phyloP scores from a whole-genome alignment of 2,113 vertebrate genomes.

The Papio anubis region DNA sequence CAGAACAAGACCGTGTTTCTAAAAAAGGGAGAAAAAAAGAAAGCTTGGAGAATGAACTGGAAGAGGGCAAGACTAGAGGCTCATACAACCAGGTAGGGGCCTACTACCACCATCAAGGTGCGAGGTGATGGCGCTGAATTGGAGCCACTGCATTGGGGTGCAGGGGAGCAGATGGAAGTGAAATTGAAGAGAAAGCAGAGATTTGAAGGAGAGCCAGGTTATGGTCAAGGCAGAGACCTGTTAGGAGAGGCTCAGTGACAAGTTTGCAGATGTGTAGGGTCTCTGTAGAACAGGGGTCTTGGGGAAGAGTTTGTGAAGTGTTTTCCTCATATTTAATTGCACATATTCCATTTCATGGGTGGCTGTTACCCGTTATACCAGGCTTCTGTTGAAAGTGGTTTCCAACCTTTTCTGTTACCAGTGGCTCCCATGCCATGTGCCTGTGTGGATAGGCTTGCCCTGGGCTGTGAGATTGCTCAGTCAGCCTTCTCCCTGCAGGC shows the following conservation, averaged over 20 bases:
- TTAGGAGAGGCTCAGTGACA: neutral
- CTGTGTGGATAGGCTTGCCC: neutral
- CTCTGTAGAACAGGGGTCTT: neutral
- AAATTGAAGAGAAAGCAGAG: neutral
- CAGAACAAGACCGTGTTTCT: too few relatives aligned
- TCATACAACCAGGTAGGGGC: neutral
- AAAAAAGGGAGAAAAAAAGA: neutral
- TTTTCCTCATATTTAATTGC: neutral
- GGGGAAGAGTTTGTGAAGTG: neutral
- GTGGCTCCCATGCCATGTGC: accelerated
- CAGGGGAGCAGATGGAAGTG: neutral
- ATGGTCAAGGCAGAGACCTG: neutral
- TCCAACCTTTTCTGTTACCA: neutral
- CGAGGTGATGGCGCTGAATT: too few relatives aligned
- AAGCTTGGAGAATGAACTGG: neutral
- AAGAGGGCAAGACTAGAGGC: neutral
- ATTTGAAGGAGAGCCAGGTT: neutral
- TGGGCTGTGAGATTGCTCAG: neutral
- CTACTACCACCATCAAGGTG: neutral
- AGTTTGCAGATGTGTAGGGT: neutral
- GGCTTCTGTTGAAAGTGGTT: neutral
- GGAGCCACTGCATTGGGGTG: neutral
- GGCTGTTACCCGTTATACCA: accelerated
- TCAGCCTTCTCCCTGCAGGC: neutral
- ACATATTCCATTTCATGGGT: neutral